Conservation (phyloP, 2,888 invertebrate genomes). For the Acleris emargana region DNA sequence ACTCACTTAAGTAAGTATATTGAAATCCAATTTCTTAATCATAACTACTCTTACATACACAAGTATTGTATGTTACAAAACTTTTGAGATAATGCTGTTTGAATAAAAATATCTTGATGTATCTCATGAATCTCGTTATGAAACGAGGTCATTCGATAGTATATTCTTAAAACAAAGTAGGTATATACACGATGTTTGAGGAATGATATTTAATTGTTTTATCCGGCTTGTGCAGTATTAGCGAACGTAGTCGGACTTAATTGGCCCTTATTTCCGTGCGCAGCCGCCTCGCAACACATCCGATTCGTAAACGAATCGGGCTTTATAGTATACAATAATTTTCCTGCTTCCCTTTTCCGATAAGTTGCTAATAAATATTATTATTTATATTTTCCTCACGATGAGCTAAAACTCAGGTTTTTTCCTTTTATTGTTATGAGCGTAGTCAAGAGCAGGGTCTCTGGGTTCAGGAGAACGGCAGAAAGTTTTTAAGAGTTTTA, state of each 20-base stretch:
- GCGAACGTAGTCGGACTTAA: constrained; percentile 27
- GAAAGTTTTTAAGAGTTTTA: too few relatives aligned
- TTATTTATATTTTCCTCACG: constrained; percentile 12
- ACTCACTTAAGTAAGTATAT: too few relatives aligned
- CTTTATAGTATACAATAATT: constrained; percentile 25
- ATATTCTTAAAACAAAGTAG: constrained; percentile 20
- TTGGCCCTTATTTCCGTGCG: constrained; percentile 35
- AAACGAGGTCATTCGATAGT: constrained; percentile 23
- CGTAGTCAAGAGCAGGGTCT: neutral
- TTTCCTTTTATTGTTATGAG: constrained; percentile 14
- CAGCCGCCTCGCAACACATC: constrained; percentile 28
- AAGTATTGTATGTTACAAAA: constrained; percentile 9
- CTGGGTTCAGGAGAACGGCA: neutral
- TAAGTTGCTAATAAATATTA: constrained; percentile 13
- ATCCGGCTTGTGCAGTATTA: constrained; percentile 24
- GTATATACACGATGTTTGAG: constrained; percentile 14
- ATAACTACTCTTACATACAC: too few relatives aligned
- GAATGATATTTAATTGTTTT: constrained; percentile 17
- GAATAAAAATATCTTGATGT: constrained; percentile 26
- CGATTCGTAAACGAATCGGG: constrained; percentile 26
- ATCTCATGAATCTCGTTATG: constrained; percentile 22
- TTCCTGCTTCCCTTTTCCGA: constrained; percentile 31
- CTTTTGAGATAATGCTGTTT: constrained; percentile 30
- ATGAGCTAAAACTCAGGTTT: neutral
- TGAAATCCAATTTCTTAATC: too few relatives aligned